Evolutionary conservation across 1,140 invertebrate genomes (phyloP), one percentile per base, ranked within the genome.

Genomic region (Macrosteles quadrilineatus): DNA sequence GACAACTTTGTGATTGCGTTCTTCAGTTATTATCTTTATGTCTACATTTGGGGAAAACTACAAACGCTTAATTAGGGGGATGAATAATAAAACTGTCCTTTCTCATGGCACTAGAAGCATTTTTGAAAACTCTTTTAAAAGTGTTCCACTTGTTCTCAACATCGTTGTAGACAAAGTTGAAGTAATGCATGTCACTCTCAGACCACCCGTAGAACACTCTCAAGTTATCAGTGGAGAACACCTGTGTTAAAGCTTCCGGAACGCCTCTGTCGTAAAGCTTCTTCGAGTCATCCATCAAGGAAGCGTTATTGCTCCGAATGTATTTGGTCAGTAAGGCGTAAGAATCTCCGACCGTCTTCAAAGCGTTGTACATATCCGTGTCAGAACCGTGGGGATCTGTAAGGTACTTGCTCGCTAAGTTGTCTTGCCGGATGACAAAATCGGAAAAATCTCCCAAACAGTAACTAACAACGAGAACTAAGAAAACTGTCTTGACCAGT

Each of bases 71-170:
- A n/a, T n/a, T n/a, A n/a, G n/a, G n/a, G n/a, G n/a, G n/a, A n/a
- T n/a, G n/a, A n/a, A n/a, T n/a, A n/a, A n/a, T n/a, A n/a, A n/a
- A n/a, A n/a, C n/a, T n/a, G n/a, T n/a, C n/a, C n/a, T 19, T 50
- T 50, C n/a, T 9, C 47, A 50, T 50, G 47, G 3, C 4, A 17
- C 14, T 50, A 9, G 47, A 50, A 19, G 14, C 14, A 50, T 50
- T 50, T n/a, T 50, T 50, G 47, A 50, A 50, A n/a, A 50, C 47
- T 50, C 47, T 50, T 21, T 50, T 17, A 50, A 50, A 50, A n/a
- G 47, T 50, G n/a, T 50, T 21, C 47, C 47, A 50, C 21, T 50
- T 50, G n/a, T 50, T 50, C 4, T 19, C 14, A 3, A 50, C 47
- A 19, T 50, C 47, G n/a, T 19, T 50, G 47, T 50, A 50, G 21